These are phyloP conservation scores for Felis chaus DNA, from an alignment of 2,113 vertebrate species.

Conservation along the genomic window DNA sequence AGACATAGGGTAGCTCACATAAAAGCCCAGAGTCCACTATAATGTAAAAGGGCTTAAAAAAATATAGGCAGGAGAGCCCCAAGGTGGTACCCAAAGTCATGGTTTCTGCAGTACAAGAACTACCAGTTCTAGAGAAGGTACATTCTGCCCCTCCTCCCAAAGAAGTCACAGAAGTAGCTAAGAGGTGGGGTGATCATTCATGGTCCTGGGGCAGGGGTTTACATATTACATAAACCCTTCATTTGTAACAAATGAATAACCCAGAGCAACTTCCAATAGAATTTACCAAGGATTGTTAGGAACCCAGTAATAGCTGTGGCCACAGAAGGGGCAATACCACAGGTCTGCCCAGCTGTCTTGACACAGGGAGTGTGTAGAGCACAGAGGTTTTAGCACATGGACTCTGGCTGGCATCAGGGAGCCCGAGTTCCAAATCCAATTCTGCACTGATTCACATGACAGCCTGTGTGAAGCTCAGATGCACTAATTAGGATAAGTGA, in stretches of 20 bases:
- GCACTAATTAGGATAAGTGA: neutral
- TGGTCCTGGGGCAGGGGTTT: neutral
- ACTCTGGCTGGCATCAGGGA: accelerated
- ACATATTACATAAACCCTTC: neutral
- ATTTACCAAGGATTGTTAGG: neutral
- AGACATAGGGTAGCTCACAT: neutral
- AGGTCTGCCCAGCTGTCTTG: neutral
- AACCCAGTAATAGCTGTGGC: neutral
- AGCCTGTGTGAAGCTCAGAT: neutral
- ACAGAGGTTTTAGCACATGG: neutral
- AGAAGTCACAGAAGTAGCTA: neutral
- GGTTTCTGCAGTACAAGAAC: neutral
- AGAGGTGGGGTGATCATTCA: neutral
- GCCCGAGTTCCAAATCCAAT: no score
- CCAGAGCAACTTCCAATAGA: slow-evolving; percentile 4
- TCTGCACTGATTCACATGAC: neutral
- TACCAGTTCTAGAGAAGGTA: neutral
- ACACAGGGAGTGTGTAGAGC: neutral
- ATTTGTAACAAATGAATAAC: slow-evolving; percentile 15
- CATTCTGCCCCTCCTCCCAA: neutral
- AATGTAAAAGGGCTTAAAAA: neutral
- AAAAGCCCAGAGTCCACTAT: neutral
- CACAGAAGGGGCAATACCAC: neutral
- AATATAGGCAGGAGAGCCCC: neutral
- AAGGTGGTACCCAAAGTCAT: no score